Evolutionary conservation across 2,888 invertebrate species (phyloP), one percentile per base, ranked within the genome.

Genomic region (Diploptera punctata): DNA sequence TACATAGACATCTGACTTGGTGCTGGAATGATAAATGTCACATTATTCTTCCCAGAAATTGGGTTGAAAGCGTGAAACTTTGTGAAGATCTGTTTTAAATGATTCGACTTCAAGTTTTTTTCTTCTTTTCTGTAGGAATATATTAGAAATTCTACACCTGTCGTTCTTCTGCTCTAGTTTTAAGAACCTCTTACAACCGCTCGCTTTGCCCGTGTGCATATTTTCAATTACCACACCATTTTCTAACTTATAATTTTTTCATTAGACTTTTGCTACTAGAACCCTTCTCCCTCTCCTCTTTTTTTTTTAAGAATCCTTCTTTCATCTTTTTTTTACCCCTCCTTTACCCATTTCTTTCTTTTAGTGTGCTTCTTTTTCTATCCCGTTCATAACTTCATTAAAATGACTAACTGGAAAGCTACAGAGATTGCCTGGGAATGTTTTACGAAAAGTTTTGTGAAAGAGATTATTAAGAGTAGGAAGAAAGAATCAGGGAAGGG

Each of bases 351-450:
- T n/a, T n/a, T n/a, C n/a, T n/a, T n/a, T n/a, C n/a, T n/a, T n/a
- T n/a, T n/a, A n/a, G n/a, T n/a, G n/a, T n/a, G 24, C 26, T 24
- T 57, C 31, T 54, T 57, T 57, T 57, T 68, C 54, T 65, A 29
- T 19, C 49, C 60, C 62, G 54, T 68, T 65, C 47, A 70, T 70
- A 70, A 65, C 70, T 47, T 65, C 65, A 70, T 70, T 70, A 70
- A 70, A 70, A 70, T 33, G 70, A 70, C 62, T 70, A 70, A 70
- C 70, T 21, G 70, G 62, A 70, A 70, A 62, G 62, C 65, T 65
- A 61, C 31, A 62, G 33, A 65, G 65, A 62, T 62, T 62, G 70
- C 49, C 62, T n/a, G 52, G 47, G 65, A 70, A 70, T 62, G 70
- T 70, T 70, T 70, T 31, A 47, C 31, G 38, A 49, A 70, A 70